These are phyloP conservation scores for Sander lucioperca DNA, from an alignment of 2,113 vertebrate genomes.

Conservation along the genomic window DNA sequence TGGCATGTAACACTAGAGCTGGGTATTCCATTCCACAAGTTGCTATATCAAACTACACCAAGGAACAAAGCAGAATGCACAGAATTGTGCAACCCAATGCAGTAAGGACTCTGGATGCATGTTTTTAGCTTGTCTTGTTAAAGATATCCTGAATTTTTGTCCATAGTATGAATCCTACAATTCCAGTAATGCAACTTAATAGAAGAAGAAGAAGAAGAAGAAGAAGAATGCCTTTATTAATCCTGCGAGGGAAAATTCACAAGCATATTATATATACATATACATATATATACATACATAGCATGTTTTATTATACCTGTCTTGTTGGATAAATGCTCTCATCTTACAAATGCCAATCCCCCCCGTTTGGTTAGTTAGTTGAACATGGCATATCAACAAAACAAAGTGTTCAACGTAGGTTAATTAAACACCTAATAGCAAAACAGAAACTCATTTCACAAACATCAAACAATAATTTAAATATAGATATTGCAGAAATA, in stretches of 20 bases:
- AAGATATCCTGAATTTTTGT: neutral
- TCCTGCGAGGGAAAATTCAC: too few relatives aligned
- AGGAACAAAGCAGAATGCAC: neutral
- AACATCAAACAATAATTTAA: neutral
- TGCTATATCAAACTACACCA: neutral
- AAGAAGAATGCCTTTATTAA: too few relatives aligned
- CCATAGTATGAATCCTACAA: neutral
- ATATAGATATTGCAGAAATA: neutral
- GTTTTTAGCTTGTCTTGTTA: too few relatives aligned
- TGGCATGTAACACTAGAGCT: slow-evolving; percentile 48
- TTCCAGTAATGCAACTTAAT: neutral
- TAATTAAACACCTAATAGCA: neutral
- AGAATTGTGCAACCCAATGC: neutral
- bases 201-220: neutral
- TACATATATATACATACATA: too few relatives aligned
- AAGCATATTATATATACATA: too few relatives aligned
- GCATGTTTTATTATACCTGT: neutral
- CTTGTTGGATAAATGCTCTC: neutral
- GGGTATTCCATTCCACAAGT: slow-evolving; percentile 9
- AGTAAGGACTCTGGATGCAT: neutral
- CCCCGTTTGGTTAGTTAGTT: neutral
- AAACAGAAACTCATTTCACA: neutral
- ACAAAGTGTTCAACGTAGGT: neutral
- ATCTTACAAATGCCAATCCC: too few relatives aligned
- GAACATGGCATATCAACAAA: neutral